phyloP scores from a whole-genome alignment of 2,113 vertebrate genomes.

The Melanerpes aurifrons region DNA sequence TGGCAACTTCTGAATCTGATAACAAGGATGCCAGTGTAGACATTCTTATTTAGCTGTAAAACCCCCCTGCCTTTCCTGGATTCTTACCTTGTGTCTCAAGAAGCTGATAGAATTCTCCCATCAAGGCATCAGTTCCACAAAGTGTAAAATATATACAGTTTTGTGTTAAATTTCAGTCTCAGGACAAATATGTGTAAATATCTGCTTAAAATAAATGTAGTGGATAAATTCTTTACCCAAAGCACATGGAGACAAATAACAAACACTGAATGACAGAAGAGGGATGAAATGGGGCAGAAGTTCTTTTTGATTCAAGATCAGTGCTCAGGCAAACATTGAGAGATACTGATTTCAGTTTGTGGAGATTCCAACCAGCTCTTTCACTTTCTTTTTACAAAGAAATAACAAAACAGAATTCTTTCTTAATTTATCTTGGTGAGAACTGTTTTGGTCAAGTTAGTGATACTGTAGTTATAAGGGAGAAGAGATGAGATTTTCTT shows the following conservation, averaged over 20 bases:
- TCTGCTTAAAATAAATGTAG: neutral
- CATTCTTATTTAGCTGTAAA: neutral
- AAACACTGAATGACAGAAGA: neutral
- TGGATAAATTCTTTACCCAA: neutral
- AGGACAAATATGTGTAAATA: neutral
- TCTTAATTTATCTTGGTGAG: neutral
- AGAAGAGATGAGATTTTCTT: neutral
- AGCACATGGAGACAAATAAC: neutral
- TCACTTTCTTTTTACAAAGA: neutral
- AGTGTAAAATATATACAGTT: neutral
- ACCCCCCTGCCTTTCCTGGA: neutral
- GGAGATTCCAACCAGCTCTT: neutral
- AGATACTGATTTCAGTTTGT: neutral
- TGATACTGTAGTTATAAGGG: neutral
- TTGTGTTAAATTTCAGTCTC: neutral
- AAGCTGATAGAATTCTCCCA: neutral
- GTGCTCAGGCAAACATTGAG: neutral
- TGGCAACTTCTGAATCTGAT: neutral
- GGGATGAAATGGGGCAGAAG: neutral
- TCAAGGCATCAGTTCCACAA: neutral
- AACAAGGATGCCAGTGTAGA: neutral
- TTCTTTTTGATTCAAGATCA: neutral
- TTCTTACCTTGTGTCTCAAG: neutral
- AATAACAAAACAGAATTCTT: neutral
- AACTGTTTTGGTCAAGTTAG: neutral